phyloP scores from a whole-genome alignment of 2,888 invertebrate species.

The Anticlea derivata region DNA sequence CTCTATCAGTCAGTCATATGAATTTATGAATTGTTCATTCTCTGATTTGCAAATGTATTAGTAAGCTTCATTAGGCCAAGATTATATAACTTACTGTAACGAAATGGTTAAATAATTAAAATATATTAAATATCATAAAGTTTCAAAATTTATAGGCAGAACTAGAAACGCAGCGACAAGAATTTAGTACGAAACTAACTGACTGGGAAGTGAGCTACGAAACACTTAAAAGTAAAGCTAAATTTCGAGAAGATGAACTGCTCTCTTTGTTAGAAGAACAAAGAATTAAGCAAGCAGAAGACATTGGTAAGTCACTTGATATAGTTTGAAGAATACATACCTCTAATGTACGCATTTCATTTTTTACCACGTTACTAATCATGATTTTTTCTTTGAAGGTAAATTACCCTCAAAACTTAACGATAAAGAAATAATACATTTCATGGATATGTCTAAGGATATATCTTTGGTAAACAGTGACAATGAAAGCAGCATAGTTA shows the following conservation, averaged over 20 bases:
- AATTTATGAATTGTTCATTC: too few relatives aligned
- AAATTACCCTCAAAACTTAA: slow-evolving; percentile 15
- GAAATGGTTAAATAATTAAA: too few relatives aligned
- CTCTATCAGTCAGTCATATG: too few relatives aligned
- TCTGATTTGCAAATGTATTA: too few relatives aligned
- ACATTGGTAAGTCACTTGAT: slow-evolving; percentile 45
- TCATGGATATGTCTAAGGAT: slow-evolving; percentile 66
- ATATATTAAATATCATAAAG: too few relatives aligned
- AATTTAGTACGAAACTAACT: slow-evolving; percentile 59
- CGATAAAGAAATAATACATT: slow-evolving; percentile 49
- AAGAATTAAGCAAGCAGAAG: slow-evolving; percentile 44
- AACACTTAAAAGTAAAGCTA: slow-evolving; percentile 75
- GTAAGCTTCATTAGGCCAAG: too few relatives aligned
- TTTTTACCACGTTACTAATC: too few relatives aligned
- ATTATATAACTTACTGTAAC: too few relatives aligned
- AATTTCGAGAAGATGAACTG: slow-evolving; percentile 81
- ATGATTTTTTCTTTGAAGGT: slow-evolving; percentile 15
- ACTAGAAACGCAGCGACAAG: slow-evolving; percentile 54
- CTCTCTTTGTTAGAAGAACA: slow-evolving; percentile 72
- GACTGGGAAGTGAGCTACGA: slow-evolving; percentile 82
- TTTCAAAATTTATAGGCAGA: slow-evolving; percentile 47
- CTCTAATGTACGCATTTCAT: too few relatives aligned
- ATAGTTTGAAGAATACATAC: too few relatives aligned
- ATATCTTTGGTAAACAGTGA: slow-evolving; percentile 65
- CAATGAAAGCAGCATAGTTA: slow-evolving; percentile 53